Conservation (phyloP, 2,888 invertebrate species). For the Ochlodes sylvanus region DNA sequence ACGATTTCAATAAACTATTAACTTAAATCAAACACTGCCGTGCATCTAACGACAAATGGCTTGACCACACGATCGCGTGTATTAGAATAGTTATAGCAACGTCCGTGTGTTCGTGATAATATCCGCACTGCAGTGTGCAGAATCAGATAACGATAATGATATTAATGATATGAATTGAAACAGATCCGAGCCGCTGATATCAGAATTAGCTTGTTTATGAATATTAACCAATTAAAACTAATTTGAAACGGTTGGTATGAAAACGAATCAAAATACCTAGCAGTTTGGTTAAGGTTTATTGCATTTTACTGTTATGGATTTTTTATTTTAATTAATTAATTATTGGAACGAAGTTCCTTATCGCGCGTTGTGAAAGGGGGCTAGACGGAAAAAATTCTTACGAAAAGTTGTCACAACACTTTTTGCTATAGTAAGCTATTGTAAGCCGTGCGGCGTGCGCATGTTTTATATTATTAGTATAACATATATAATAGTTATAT, state of each 20-base stretch:
- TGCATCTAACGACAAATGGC: conserved; percentile 10
- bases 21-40: conserved; percentile 10
- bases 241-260: background rate
- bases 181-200: conserved; percentile 6
- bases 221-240: conserved; percentile 6
- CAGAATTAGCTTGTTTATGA: conserved; percentile 5
- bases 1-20: no score
- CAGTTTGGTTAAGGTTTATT: background rate
- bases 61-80: conserved; percentile 13
- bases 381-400: no score
- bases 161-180: conserved; percentile 13
- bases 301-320: no score
- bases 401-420: no score
- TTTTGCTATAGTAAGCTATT: no score
- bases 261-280: background rate
- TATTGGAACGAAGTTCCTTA: no score
- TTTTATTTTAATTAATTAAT: no score
- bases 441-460: no score
- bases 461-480: no score
- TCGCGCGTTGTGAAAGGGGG: no score
- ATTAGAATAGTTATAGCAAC: conserved; percentile 2
- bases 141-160: background rate
- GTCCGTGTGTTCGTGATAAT: background rate
- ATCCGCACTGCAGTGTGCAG: conserved; percentile 8
- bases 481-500: no score